Evolutionary conservation across 2,888 invertebrate species (phyloP), one percentile per base, ranked within the genome.

Genomic region (Cataglyphis cursor): DNA sequence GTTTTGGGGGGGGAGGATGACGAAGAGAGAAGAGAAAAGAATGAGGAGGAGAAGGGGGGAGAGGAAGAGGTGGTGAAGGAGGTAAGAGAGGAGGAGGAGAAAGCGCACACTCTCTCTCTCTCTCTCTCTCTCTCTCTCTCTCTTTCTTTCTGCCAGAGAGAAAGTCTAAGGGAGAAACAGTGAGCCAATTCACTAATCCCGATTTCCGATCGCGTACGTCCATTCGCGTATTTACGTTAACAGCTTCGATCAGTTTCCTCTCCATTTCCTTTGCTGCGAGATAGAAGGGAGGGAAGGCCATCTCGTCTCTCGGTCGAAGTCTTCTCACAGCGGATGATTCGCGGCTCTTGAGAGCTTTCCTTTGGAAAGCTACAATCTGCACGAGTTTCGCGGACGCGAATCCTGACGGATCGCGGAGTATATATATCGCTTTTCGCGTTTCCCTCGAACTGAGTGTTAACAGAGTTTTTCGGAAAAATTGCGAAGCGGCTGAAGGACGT

Each of bases 181-280:
- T 89, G 86, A 85, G 90, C 89, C 93, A 93, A 92, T 91, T 92
- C 90, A 82, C 91, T 93, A 93, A 93, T 92, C 92, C 92, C 86
- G 88, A 92, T 92, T 92, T 91, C 89, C 92, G 91, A 93, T 93
- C 92, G 90, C 87, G 85, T 88, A 87, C 85, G 81, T 87, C 89
- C 86, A 81, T 89, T 87, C 87, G 85, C 84, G 88, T 92, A 93
- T 92, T 93, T 92, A 91, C 91, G 92, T 92, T 93, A 92, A 93
- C 91, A 91, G 91, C 88, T 88, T 89, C 91, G 91, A 93, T 93
- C 92, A 91, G 91, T 93, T 93, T 91, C 90, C 90, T 90, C 89
- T 88, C 90, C 90, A 91, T 93, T 93, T 91, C 89, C 89, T 90
- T 90, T 87, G 84, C 74, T 89, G 82, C 12, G 68, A 82, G 81